These are phyloP conservation scores for Acanthopleura granulata DNA, from an alignment of 2,888 invertebrate species.

Conservation along the genomic window DNA sequence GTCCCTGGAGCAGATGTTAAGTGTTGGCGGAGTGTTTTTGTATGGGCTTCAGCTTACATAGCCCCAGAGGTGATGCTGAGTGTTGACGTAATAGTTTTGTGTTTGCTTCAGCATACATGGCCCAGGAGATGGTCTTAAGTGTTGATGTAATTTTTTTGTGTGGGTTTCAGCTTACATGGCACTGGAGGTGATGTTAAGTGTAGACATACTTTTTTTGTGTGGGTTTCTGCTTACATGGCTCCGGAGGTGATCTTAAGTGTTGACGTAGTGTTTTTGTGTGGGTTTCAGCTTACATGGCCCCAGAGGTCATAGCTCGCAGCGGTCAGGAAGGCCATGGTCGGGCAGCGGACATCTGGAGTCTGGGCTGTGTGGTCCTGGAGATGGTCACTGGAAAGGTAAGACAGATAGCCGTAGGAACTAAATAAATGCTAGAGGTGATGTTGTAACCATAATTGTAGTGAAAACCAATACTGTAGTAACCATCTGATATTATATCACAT, in stretches of 20 bases:
- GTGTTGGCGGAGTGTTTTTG: background rate
- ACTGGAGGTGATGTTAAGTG: slow-evolving; percentile 93
- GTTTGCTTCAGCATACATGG: slow-evolving; percentile 88
- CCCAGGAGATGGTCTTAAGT: slow-evolving; percentile 97
- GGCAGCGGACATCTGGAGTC: slow-evolving; percentile 95
- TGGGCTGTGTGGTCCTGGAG: slow-evolving; percentile 95
- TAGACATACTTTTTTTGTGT: too few relatives aligned
- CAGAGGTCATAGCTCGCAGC: slow-evolving; percentile 80
- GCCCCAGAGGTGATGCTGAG: slow-evolving; percentile 96
- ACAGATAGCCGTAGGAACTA: background rate
- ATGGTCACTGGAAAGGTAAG: slow-evolving; percentile 92
- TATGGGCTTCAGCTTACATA: slow-evolving; percentile 84
- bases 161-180: slow-evolving; percentile 89
- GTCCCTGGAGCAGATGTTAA: too few relatives aligned
- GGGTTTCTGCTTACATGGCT: too few relatives aligned
- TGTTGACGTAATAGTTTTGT: too few relatives aligned
- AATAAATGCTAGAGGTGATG: too few relatives aligned
- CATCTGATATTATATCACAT: too few relatives aligned
- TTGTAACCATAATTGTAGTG: too few relatives aligned
- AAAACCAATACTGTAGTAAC: too few relatives aligned
- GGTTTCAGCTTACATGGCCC: slow-evolving; percentile 92
- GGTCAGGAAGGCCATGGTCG: slow-evolving; percentile 84
- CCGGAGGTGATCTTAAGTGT: slow-evolving; percentile 10
- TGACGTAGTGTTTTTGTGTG: background rate
- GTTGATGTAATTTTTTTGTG: background rate